Base-by-base conservation (phyloP, 2,888 invertebrate species). In the Perizoma flavofasciatum region DNA sequence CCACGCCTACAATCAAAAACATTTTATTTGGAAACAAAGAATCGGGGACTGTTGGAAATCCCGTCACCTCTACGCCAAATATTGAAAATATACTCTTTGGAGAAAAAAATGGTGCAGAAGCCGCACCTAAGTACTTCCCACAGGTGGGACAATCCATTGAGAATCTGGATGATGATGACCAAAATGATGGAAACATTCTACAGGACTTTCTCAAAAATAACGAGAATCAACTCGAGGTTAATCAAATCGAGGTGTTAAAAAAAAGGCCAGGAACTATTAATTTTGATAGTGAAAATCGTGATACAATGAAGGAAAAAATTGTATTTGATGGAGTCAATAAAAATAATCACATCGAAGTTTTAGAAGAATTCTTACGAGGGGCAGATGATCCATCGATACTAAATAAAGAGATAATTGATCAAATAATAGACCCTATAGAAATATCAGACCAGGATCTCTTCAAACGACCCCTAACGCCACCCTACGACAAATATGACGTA, bases 1-100 rank as follows among this genome's bases (percentile, higher is more conserved):
- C 85, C 0, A 89, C 90, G 3, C 89, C 90, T 4, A 75, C 82
- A 5, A 88, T 90, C 63, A 78, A 74, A 37, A 83, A 85, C n/a
- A 85, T 90, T 69, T 65, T 90, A 8, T 89, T 88, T 67, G 89
- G 87, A 5, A 75, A 73, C 7, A 78, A 76, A 67, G 75, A 79
- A n/a, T 53, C 68, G 39, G 59, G 47, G 22, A 68, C 52, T 61
- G 49, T 43, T 41, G 65, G 4, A 41, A 5, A 47, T 39, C 37
- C 50, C 6, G 7, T 5, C 4, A 11, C 45, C 10, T 49, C 49
- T 8, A 61, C 48, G 5, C 62, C 58, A 5, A 39, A 9, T 5
- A 35, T 61, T 7, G 32, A 51, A 11, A 41, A 55, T 11, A 45
- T 47, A 6, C 10, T 61, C 11, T 53, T 55, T 11, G 45, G 40